These are phyloP conservation scores for Synanceia verrucosa DNA, from an alignment of 2,797 vertebrate species.

Conservation along the genomic window DNA sequence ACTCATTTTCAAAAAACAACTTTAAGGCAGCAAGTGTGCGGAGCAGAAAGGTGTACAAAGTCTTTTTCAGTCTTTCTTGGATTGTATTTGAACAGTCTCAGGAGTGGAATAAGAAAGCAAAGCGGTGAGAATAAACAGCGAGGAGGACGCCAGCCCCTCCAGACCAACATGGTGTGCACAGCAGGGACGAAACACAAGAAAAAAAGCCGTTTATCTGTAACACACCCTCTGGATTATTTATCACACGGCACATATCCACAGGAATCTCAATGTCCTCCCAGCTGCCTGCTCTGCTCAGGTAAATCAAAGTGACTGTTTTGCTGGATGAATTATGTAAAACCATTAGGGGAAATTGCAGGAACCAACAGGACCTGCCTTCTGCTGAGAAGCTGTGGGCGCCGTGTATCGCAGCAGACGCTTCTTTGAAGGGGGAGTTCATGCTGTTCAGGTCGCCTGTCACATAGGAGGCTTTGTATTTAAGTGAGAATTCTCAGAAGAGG, in stretches of 20 bases:
- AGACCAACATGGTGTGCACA: constrained; percentile 45
- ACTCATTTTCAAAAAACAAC: constrained; percentile 23
- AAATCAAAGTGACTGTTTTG: constrained; percentile 83
- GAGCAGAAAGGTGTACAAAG: too few species aligned
- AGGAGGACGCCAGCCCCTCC: constrained; percentile 38
- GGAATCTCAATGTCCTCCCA: constrained; percentile 67
- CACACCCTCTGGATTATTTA: constrained; percentile 80
- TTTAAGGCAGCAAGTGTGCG: neutral
- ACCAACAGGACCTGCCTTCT: constrained; percentile 41
- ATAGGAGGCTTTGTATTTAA: constrained; percentile 50
- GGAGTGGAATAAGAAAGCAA: constrained; percentile 27
- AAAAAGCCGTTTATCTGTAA: constrained; percentile 82
- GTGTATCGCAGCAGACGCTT: constrained; percentile 49
- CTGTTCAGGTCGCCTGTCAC: constrained; percentile 53
- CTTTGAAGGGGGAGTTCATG: constrained; percentile 40
- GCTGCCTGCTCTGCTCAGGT: constrained; percentile 72
- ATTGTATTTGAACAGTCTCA: constrained; percentile 29
- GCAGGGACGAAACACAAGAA: constrained; percentile 73
- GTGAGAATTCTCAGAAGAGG: constrained; percentile 49
- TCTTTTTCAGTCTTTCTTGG: too few species aligned
- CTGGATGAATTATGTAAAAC: constrained; percentile 75
- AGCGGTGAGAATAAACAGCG: constrained; percentile 48
- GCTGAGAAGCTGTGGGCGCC: constrained; percentile 41
- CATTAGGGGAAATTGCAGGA: constrained; percentile 73
- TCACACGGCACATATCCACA: constrained; percentile 65